phyloP scores from a whole-genome alignment of 2,888 invertebrate species.

The Cryptus viduatorius region DNA sequence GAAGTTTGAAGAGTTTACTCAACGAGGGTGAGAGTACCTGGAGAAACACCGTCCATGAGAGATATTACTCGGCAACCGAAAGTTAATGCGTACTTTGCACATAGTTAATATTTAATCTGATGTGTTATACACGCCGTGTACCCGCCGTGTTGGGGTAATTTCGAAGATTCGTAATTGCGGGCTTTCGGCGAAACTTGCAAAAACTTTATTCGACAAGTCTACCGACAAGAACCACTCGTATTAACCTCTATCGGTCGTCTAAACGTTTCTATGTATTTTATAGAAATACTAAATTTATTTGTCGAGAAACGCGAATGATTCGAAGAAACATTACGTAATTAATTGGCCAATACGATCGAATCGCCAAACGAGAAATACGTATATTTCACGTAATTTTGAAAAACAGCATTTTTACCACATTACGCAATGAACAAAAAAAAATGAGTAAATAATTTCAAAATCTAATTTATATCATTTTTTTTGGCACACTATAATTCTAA shows the following conservation, averaged over 20 bases:
- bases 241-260: background rate
- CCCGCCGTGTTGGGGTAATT: background rate
- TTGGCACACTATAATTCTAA: too few species aligned
- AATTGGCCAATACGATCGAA: too few species aligned
- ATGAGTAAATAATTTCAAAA: too few species aligned
- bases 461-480: too few species aligned
- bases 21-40: background rate
- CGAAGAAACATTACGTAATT: too few species aligned
- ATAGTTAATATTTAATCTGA: conserved; percentile 16
- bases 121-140: background rate
- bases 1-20: background rate
- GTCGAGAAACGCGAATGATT: too few species aligned
- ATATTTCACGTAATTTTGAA: too few species aligned
- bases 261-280: background rate
- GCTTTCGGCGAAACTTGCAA: background rate
- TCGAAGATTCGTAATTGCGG: background rate
- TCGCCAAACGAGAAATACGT: too few species aligned
- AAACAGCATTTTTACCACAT: too few species aligned
- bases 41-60: background rate
- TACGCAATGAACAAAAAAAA: too few species aligned
- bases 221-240: too few species aligned
- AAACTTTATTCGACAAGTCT: background rate
- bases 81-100: conserved; percentile 1
- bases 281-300: background rate
- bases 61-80: background rate